phyloP scores from a whole-genome alignment of 2,113 vertebrate species.

The Crotalus tigris region DNA sequence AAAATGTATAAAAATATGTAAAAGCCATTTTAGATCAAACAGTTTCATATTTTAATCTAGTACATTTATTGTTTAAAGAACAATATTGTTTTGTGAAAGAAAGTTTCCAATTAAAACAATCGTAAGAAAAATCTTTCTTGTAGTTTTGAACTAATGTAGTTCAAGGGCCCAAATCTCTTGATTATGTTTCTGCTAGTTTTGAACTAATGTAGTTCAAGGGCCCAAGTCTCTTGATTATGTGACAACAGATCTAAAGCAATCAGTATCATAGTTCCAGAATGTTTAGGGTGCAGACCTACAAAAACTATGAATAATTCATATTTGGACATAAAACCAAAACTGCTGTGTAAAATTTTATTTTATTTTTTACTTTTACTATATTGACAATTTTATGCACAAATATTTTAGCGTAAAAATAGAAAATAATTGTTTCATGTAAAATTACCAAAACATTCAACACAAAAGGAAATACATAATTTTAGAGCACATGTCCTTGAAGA shows the following conservation, averaged over 20 bases:
- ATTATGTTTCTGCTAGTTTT: background rate
- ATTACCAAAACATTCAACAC: slow-evolving; percentile 71
- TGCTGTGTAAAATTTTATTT: slow-evolving; percentile 69
- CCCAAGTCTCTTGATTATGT: background rate
- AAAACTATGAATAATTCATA: background rate
- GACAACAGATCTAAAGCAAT: background rate
- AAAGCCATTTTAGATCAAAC: background rate
- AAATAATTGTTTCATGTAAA: slow-evolving; percentile 77
- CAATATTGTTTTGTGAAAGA: background rate
- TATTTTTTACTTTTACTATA: slow-evolving; percentile 77
- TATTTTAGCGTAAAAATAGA: slow-evolving; percentile 79
- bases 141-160: background rate
- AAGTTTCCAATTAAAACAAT: background rate
- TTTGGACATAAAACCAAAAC: slow-evolving; percentile 32
- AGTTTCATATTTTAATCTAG: background rate
- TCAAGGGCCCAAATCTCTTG: background rate
- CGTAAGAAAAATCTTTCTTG: background rate
- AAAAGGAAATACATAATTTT: slow-evolving; percentile 72
- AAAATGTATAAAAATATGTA: background rate
- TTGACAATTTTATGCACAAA: slow-evolving; percentile 79
- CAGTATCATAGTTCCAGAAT: background rate
- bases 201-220: background rate
- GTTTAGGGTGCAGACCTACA: background rate
- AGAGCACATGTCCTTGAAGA: slow-evolving; percentile 76
- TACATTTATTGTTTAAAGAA: background rate